Percentiles rank a stretch among this genome's conserved stretches.
These are phyloP conservation scores for Homarus gammarus DNA, from an alignment of 2,888 invertebrate genomes.

Conservation along the genomic window DNA sequence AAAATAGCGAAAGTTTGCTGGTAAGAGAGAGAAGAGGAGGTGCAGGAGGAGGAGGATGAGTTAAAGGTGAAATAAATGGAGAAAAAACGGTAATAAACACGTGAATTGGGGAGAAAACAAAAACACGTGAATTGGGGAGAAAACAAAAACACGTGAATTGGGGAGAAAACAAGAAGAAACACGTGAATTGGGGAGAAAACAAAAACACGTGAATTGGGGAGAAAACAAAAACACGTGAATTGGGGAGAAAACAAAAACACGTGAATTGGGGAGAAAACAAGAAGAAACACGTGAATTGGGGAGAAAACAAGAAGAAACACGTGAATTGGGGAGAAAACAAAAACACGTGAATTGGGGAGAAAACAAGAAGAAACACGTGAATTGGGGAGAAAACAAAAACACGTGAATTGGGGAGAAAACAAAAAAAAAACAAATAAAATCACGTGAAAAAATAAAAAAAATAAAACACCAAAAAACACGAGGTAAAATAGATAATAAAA, in stretches of 20 bases:
- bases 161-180: background rate
- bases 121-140: background rate
- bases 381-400: background rate
- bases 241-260: background rate
- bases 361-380: background rate
- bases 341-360: no score
- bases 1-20: no score
- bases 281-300: background rate
- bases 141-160: background rate
- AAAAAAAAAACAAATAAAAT: no score
- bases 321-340: background rate
- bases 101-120: background rate
- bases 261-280: no score
- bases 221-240: background rate
- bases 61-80: background rate
- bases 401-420: background rate
- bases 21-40: background rate
- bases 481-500: no score
- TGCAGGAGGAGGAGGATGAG: background rate
- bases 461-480: no score
- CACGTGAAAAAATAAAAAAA: no score
- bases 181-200: background rate
- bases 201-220: background rate
- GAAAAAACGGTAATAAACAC: background rate
- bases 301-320: background rate